Evolutionary conservation across 2,888 invertebrate genomes (phyloP).

Genomic region (Callyntrura sp.): DNA sequence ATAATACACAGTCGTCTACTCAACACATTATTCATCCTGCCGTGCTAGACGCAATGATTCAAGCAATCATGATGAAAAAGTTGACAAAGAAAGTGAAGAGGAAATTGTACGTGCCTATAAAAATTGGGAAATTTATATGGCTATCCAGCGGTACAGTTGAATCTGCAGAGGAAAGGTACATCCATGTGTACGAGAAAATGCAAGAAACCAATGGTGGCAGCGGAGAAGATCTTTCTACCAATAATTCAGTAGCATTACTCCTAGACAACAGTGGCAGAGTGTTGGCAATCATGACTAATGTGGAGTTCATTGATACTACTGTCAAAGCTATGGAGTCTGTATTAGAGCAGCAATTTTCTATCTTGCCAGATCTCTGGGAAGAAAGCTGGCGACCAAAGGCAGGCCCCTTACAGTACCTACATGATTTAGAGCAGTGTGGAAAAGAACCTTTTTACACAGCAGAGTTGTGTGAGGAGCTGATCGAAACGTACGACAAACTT

Average conservation of each 20-base stretch:
- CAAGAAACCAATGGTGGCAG: no score
- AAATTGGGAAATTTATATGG: constrained; percentile 76
- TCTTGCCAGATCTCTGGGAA: constrained; percentile 59
- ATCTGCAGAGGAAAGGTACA: no score
- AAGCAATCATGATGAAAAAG: constrained; percentile 58
- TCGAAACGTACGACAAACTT: no score
- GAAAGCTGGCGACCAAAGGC: constrained; percentile 55
- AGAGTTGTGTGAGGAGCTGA: neutral
- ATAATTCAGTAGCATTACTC: neutral
- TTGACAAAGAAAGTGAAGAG: constrained; percentile 31
- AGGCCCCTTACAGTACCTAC: constrained; percentile 12
- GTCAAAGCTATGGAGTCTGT: constrained; percentile 54
- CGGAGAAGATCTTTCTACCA: neutral
- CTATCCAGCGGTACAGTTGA: constrained; percentile 24
- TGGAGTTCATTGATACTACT: constrained; percentile 63
- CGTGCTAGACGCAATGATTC: constrained; percentile 65
- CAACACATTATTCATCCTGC: constrained; percentile 69
- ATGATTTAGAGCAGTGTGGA: neutral
- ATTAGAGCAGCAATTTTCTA: constrained; percentile 58
- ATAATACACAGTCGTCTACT: neutral
- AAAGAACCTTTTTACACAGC: no score
- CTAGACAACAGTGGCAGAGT: constrained; percentile 35
- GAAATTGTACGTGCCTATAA: constrained; percentile 65
- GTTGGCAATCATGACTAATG: constrained; percentile 18
- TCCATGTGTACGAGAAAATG: no score